phyloP scores from a whole-genome alignment of 2,113 vertebrate species.

The Albula glossodonta region DNA sequence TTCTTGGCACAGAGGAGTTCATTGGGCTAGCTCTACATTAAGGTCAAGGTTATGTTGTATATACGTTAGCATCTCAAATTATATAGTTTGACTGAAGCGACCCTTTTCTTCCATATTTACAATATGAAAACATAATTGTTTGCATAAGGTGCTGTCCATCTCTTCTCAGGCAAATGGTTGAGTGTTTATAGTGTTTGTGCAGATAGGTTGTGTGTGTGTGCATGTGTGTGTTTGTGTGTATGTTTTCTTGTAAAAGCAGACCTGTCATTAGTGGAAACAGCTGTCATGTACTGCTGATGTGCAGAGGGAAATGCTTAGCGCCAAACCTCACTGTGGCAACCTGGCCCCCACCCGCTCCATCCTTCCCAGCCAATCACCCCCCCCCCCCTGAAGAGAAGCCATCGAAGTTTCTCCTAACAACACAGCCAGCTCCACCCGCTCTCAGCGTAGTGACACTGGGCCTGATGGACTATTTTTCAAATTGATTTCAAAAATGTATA shows the following conservation, averaged over 20 bases:
- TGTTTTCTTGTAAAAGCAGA: background rate
- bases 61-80: background rate
- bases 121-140: background rate
- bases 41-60: background rate
- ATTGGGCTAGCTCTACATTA: background rate
- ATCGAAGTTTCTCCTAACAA: slow-evolving; percentile 29
- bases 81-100: background rate
- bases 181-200: background rate
- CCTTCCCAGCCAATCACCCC: slow-evolving; percentile 36
- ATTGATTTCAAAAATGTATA: slow-evolving; percentile 99
- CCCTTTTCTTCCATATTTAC: background rate
- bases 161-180: background rate
- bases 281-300: background rate
- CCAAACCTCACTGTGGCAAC: slow-evolving; percentile 15
- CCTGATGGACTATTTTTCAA: slow-evolving; percentile 99
- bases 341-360: slow-evolving; percentile 30
- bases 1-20: background rate
- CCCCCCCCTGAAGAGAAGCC: slow-evolving; percentile 35
- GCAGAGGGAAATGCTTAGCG: background rate
- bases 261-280: background rate
- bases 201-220: background rate
- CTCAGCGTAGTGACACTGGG: slow-evolving; percentile 85
- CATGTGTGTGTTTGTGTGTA: background rate
- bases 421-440: slow-evolving; percentile 60
- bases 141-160: background rate